These are phyloP conservation scores for Tubulanus polymorphus DNA, from an alignment of 2,888 invertebrate species.

Conservation along the genomic window DNA sequence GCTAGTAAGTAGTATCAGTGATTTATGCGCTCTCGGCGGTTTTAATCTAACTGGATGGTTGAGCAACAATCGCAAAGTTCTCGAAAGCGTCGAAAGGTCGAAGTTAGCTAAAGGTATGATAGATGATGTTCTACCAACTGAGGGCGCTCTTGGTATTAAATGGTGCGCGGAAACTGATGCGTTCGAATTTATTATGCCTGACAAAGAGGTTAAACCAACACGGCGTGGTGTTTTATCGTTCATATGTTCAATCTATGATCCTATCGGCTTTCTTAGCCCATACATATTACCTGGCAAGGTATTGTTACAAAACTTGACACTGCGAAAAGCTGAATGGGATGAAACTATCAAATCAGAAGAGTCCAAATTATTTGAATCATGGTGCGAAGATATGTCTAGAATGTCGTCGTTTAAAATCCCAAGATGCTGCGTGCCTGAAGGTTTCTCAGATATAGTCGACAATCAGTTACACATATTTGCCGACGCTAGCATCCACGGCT, in stretches of 20 bases:
- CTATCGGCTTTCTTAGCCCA: conserved; percentile 7
- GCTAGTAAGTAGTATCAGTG: background rate
- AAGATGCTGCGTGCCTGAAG: background rate
- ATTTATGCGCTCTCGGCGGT: background rate
- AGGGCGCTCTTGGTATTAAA: conserved; percentile 10
- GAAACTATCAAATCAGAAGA: conserved; percentile 2
- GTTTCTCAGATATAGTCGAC: background rate
- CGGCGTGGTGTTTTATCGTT: conserved; percentile 7
- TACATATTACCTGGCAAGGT: conserved; percentile 2
- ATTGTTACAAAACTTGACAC: conserved; percentile 7
- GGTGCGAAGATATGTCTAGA: background rate
- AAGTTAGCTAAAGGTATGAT: conserved; percentile 5
- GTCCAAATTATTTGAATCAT: background rate
- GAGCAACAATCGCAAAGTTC: conserved; percentile 7
- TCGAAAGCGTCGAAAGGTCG: conserved; percentile 6
- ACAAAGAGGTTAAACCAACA: conserved; percentile 3
- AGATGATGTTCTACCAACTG: background rate
- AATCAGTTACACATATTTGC: conserved; percentile 6
- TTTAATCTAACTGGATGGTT: conserved; percentile 10
- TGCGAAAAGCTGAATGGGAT: conserved; percentile 2
- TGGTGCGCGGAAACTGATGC: conserved; percentile 6
- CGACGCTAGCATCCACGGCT: conserved; percentile 3
- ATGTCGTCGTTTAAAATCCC: background rate
- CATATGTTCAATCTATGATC: conserved; percentile 4
- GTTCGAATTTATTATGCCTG: background rate